Base-by-base conservation (phyloP, 2,888 invertebrate species). In the Orgyia antiqua region DNA sequence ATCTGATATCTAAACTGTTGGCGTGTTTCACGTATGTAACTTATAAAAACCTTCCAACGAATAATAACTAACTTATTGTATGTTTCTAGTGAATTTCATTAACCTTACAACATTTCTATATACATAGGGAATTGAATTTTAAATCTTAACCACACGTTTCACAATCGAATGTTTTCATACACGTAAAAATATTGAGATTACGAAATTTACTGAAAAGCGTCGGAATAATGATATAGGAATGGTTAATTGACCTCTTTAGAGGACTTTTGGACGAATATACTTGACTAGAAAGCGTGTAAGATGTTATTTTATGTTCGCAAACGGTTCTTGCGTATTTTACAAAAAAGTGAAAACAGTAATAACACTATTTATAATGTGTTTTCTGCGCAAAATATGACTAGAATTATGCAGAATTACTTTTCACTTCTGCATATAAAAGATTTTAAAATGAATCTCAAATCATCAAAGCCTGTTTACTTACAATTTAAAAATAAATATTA, bases 161-260 rank as follows among this genome's bases (percentile, higher is more conserved):
- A 44, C 27, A 41, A 32, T 35, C 11, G 27, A 8, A 8, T 20
- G 20, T n/a, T n/a, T 11, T 23, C n/a, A 5, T 36, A 27, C 10
- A 13, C 8, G 3, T 9, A 0, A 13, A n/a, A 7, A 2, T 26
- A 33, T 30, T 33, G 20, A 29, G 17, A 44, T 40, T 45, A 51
- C 45, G 28, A 51, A 48, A 51, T 18, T 29, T 2, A 35, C 29
- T 42, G 31, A 39, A 42, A 23, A 39, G 24, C 24, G 31, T 36
- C 31, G 31, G 36, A 26, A 30, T 33, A 44, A 21, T 36, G 27
- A 34, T 47, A 31, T 17, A 23, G 23, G 33, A 33, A 27, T 27
- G 40, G 50, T 38, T 39, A 33, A 35, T 33, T 36, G 48, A 50
- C 47, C 50, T 45, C 38, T 45, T 35, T 32, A 10, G n/a, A 13